phyloP scores from a whole-genome alignment of 2,113 vertebrate species.

The Melanostigma gelatinosum region DNA sequence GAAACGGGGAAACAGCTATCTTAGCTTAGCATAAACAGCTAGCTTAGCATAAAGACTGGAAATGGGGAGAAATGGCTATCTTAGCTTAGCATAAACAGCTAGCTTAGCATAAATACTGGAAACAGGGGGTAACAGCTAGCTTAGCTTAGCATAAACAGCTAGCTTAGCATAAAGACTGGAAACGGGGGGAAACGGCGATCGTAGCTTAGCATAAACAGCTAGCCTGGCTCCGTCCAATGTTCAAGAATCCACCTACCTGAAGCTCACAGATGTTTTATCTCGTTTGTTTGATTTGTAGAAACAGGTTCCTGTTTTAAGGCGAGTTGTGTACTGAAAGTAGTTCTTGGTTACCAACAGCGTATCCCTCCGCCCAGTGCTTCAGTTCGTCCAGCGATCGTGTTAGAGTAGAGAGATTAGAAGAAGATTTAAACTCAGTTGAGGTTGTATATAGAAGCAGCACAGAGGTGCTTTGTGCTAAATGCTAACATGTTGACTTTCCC shows the following conservation, averaged over 20 bases:
- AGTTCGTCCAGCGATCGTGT: no score
- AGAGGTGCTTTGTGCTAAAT: neutral
- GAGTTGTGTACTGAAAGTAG: neutral
- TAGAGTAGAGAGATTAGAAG: no score
- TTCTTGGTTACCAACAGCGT: neutral
- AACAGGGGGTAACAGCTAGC: no score
- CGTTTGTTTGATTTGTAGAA: no score
- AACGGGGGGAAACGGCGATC: no score
- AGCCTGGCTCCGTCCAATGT: neutral
- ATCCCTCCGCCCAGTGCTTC: neutral
- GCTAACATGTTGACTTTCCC: no score
- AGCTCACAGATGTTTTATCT: neutral
- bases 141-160: neutral
- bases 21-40: neutral
- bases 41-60: no score
- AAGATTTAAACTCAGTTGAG: no score
- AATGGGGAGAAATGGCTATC: neutral
- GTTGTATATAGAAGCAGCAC: no score
- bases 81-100: no score
- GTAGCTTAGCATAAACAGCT: neutral
- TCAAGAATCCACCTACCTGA: neutral
- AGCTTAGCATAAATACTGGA: no score
- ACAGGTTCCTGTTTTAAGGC: neutral
- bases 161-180: neutral
- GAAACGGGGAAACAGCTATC: neutral